phyloP scores from a whole-genome alignment of 2,113 vertebrate genomes.

The Chamaetylas fuelleborni region DNA sequence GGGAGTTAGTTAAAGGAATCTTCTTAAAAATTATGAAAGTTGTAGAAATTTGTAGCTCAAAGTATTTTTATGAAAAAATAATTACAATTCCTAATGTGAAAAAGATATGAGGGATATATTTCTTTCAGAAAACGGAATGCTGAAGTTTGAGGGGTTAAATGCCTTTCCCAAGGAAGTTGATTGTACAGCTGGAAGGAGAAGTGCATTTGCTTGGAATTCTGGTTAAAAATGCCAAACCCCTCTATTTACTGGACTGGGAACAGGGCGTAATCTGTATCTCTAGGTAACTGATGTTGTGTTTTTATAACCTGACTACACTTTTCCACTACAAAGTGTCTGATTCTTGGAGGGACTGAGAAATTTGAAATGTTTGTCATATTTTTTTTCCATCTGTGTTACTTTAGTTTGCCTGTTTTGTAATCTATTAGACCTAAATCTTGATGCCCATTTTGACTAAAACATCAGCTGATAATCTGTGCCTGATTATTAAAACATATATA shows the following conservation, averaged over 20 bases:
- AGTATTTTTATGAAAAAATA: not conserved
- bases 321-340: not conserved
- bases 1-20: not conserved
- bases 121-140: not conserved
- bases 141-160: not conserved
- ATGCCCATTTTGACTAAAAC: not conserved
- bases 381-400: not conserved
- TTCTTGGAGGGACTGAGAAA: not conserved
- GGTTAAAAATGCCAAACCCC: not conserved
- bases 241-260: not conserved
- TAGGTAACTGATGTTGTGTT: not conserved
- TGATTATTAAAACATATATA: not conserved
- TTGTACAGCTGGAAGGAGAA: not conserved
- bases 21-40: rapidly evolving
- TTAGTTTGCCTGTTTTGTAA: not conserved
- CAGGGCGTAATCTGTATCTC: not conserved
- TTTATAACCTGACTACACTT: not conserved
- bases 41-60: not conserved
- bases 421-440: not conserved
- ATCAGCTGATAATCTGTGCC: not conserved
- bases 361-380: not conserved
- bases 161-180: not conserved
- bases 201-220: not conserved
- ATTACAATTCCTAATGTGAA: not conserved
- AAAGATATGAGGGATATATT: not conserved